Evolutionary conservation across 1,140 invertebrate genomes (phyloP).

Genomic region (Hylyphantes graminicola): DNA sequence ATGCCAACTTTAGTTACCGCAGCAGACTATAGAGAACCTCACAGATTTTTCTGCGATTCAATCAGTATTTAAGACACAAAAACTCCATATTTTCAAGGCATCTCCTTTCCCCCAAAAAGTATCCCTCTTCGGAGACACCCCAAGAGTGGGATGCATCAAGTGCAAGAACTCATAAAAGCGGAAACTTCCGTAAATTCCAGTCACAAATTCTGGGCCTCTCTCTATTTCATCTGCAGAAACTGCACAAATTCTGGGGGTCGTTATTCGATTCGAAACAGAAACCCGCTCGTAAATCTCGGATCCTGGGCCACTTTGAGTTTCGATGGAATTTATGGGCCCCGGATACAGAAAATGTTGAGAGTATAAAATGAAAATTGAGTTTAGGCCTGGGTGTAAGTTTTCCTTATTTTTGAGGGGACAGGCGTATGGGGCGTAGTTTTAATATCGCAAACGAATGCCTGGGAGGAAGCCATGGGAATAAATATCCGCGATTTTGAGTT

Average conservation of each 20-base stretch:
- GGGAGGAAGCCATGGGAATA: too few relatives aligned
- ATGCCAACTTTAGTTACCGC: too few relatives aligned
- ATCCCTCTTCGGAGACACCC: not conserved
- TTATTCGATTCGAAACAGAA: conserved; percentile 49
- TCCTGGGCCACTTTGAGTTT: conserved; percentile 43
- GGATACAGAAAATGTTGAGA: conserved; percentile 16
- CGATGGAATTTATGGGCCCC: conserved; percentile 51
- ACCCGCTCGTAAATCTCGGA: conserved; percentile 47
- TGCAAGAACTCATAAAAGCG: conserved; percentile 35
- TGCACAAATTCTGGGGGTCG: conserved; percentile 34
- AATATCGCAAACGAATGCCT: too few relatives aligned
- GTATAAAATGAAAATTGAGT: conserved; percentile 46
- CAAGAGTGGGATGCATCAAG: conserved; percentile 21
- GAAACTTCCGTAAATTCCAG: conserved; percentile 46
- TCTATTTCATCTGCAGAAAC: conserved; percentile 1
- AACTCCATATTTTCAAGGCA: not conserved
- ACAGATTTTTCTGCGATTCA: not conserved
- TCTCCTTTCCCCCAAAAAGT: conserved; percentile 6
- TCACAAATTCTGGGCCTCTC: conserved; percentile 5
- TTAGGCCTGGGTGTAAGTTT: not conserved
- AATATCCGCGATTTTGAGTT: too few relatives aligned
- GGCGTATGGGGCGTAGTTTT: too few relatives aligned
- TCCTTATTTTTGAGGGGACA: too few relatives aligned
- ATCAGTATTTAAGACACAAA: not conserved
- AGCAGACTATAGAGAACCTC: too few relatives aligned